These are phyloP conservation scores for Calcarius lapponicus DNA, from an alignment of 2,797 vertebrate genomes.

Conservation along the genomic window DNA sequence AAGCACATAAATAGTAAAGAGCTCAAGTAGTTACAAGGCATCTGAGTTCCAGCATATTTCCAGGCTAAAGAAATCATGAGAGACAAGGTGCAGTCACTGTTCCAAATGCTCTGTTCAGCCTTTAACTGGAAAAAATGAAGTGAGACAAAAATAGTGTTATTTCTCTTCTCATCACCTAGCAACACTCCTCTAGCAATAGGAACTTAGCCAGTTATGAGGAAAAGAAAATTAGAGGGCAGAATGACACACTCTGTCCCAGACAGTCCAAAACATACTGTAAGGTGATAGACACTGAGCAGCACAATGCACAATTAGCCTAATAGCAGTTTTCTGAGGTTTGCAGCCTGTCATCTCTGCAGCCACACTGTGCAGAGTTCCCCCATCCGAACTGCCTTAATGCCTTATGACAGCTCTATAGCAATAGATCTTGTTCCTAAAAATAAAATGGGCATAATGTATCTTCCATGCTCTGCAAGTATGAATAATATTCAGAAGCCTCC, in stretches of 20 bases:
- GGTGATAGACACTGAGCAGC: conserved; percentile 14
- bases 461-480: conserved; percentile 56
- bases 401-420: conserved; percentile 39
- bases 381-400: conserved; percentile 31
- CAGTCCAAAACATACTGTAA: neutral
- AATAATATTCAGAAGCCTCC: conserved; percentile 48
- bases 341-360: conserved; percentile 29
- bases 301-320: conserved; percentile 51
- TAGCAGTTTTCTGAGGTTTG: conserved; percentile 26
- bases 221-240: neutral
- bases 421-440: conserved; percentile 67
- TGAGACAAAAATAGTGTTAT: conserved; percentile 43
- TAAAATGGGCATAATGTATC: conserved; percentile 62
- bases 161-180: conserved; percentile 44
- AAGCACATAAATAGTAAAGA: neutral
- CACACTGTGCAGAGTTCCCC: neutral
- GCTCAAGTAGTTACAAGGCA: neutral
- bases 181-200: neutral
- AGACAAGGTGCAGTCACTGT: neutral
- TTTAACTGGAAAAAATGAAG: conserved; percentile 41
- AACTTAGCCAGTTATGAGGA: conserved; percentile 1
- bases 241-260: neutral
- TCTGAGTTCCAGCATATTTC: neutral
- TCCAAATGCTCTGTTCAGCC: conserved; percentile 7
- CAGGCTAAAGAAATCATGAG: neutral